Conservation (phyloP, 2,797 vertebrate species). For the Lacerta agilis region DNA sequence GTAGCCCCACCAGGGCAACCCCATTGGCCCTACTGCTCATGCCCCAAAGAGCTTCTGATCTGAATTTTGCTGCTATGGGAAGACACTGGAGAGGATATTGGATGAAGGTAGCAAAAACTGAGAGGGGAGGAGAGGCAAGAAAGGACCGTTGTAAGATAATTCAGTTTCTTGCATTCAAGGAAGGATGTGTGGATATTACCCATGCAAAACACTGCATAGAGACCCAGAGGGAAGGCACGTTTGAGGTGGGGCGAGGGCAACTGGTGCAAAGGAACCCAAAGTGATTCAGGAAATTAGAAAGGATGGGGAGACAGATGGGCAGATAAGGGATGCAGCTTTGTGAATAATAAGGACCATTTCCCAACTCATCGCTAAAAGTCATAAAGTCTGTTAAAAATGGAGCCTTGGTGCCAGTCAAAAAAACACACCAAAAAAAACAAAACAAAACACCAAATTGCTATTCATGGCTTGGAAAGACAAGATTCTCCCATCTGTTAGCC, state of each 20-base stretch:
- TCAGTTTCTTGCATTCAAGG: background rate
- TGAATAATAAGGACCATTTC: conserved; percentile 42
- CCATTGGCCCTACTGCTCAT: no score
- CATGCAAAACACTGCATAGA: background rate
- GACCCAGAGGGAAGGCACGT: background rate
- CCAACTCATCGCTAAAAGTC: conserved; percentile 43
- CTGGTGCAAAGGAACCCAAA: background rate
- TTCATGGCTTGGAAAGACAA: conserved; percentile 59
- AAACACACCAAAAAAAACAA: background rate
- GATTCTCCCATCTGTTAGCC: conserved; percentile 61
- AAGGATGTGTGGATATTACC: background rate
- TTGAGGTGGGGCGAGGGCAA: background rate
- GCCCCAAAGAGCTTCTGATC: background rate
- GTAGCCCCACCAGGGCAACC: no score
- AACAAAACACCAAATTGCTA: conserved; percentile 30
- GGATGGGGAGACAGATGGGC: conserved; percentile 39
- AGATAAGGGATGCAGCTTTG: conserved; percentile 21
- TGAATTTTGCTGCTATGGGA: background rate
- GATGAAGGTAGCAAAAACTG: background rate
- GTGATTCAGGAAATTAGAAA: conserved; percentile 10
- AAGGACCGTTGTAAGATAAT: background rate
- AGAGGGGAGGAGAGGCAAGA: background rate
- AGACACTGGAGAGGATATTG: background rate
- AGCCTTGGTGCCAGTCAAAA: conserved; percentile 19
- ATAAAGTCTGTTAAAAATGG: conserved; percentile 35